phyloP scores from a whole-genome alignment of 2,113 vertebrate species.

The Lasiurus borealis region DNA sequence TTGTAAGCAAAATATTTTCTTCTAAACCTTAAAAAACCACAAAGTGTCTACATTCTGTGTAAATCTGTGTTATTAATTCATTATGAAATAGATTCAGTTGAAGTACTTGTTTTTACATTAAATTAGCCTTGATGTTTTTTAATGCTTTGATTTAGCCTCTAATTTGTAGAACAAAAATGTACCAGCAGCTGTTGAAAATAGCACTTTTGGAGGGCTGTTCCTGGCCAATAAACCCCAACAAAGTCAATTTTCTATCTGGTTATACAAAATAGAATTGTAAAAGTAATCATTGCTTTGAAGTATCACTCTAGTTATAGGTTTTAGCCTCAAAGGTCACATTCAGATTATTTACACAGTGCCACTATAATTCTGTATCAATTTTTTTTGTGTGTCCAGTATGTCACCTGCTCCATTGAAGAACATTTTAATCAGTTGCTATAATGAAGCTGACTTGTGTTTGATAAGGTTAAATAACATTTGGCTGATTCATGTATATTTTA shows the following conservation, averaged over 20 bases:
- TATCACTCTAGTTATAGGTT: conserved; percentile 99
- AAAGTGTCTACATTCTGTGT: conserved; percentile 82
- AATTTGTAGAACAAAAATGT: conserved; percentile 91
- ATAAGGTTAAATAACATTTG: conserved; percentile 92
- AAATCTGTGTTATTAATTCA: conserved; percentile 91
- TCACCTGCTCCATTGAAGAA: conserved; percentile 89
- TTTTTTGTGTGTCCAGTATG: conserved; percentile 91
- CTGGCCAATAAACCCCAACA: conserved; percentile 88
- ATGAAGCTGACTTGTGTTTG: conserved; percentile 93
- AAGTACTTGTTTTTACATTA: conserved; percentile 91
- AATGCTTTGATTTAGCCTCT: conserved; percentile 90
- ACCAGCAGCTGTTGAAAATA: conserved; percentile 93
- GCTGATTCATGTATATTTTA: conserved; percentile 87
- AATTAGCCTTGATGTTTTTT: conserved; percentile 91
- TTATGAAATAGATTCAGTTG: conserved; percentile 89
- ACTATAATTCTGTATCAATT: conserved; percentile 96
- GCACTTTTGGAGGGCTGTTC: conserved; percentile 90
- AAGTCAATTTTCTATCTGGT: conserved; percentile 89
- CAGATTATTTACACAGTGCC: conserved; percentile 99
- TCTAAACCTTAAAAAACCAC: conserved; percentile 76
- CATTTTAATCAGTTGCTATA: conserved; percentile 90
- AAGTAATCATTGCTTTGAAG: conserved; percentile 99
- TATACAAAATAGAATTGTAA: conserved; percentile 91
- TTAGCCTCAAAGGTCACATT: conserved; percentile 98
- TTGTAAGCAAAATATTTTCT: conserved; percentile 76